phyloP scores from a whole-genome alignment of 2,797 vertebrate species.

The Falco novaeseelandiae region DNA sequence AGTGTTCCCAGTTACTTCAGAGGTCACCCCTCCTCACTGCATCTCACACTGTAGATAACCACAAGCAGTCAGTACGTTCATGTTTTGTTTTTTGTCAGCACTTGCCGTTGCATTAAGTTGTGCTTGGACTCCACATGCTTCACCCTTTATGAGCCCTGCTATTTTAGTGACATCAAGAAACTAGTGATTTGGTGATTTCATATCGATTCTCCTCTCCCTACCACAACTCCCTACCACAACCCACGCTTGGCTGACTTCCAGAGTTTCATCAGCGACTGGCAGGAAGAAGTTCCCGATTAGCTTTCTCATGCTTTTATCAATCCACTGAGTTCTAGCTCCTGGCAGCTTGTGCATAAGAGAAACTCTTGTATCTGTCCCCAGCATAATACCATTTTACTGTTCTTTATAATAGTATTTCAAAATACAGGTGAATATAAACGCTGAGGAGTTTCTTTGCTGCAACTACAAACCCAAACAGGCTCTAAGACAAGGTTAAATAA shows the following conservation, averaged over 20 bases:
- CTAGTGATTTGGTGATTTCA: not conserved
- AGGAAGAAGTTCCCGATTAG: not conserved
- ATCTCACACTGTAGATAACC: not conserved
- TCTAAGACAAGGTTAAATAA: constrained; percentile 15
- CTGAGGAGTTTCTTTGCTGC: not conserved
- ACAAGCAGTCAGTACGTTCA: rapidly evolving
- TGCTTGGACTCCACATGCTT: not conserved
- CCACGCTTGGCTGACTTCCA: not conserved
- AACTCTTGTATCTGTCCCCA: not conserved
- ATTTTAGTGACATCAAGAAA: not conserved
- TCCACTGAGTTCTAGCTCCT: not conserved
- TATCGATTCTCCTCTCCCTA: not conserved
- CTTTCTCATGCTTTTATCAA: not conserved
- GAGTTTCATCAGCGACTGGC: not conserved
- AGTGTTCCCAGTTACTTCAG: not conserved
- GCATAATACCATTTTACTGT: not conserved
- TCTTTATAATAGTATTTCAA: constrained; percentile 22
- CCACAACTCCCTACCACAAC: not conserved
- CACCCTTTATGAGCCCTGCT: not conserved
- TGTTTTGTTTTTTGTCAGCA: not conserved
- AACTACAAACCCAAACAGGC: not conserved
- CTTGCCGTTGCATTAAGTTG: not conserved
- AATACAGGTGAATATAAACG: not conserved
- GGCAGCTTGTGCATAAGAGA: not conserved
- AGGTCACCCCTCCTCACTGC: not conserved